Percentiles rank a stretch among this genome's conserved stretches.
phyloP scores from a whole-genome alignment of 2,113 vertebrate genomes.

The Pseudonaja textilis region DNA sequence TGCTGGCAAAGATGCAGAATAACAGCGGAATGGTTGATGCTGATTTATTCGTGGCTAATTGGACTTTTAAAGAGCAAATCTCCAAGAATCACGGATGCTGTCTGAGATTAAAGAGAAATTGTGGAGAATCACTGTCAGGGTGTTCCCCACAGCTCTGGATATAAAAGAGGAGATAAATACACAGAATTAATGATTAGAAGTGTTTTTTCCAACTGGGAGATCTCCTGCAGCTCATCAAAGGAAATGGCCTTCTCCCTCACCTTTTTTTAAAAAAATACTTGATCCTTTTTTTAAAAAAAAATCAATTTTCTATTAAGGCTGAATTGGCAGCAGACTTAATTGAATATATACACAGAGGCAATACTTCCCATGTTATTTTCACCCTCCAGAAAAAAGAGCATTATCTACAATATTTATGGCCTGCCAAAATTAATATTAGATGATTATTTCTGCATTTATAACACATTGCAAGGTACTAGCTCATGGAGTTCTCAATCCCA shows the following conservation, averaged over 20 bases:
- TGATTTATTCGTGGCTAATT: constrained; percentile 5
- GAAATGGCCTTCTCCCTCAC: background rate
- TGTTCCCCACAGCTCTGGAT: background rate
- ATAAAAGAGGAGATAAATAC: background rate
- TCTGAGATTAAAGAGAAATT: background rate
- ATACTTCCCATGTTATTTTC: background rate
- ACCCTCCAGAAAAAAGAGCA: background rate
- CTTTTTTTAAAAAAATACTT: background rate
- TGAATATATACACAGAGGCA: too few species aligned
- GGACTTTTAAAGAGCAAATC: constrained; percentile 14
- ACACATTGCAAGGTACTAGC: background rate
- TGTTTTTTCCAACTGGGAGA: background rate
- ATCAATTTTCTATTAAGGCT: background rate
- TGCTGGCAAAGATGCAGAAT: background rate
- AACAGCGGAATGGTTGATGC: background rate
- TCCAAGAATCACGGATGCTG: background rate
- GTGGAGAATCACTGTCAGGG: background rate
- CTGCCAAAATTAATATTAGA: background rate
- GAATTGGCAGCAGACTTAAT: background rate
- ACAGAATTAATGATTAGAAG: constrained; percentile 28
- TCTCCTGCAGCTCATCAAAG: background rate
- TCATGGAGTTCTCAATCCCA: background rate
- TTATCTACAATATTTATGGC: background rate
- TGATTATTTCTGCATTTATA: background rate
- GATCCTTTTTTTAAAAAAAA: background rate